Evolutionary conservation across 2,888 invertebrate genomes (phyloP), one percentile per base, ranked within the genome.

Genomic region (Orthonevra nobilis): DNA sequence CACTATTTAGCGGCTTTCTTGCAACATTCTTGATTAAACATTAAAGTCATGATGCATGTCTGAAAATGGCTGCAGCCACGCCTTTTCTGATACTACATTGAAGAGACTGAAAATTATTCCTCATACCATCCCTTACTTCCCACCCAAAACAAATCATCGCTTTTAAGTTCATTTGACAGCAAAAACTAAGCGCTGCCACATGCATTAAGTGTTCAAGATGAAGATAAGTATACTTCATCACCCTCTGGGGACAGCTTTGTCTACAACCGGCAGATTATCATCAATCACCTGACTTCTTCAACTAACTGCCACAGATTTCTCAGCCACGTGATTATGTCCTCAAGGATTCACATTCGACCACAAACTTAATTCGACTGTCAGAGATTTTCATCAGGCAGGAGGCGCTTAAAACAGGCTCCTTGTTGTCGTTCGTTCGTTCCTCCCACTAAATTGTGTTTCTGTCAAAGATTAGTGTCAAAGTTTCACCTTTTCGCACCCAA

Each of bases 381-480:
- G 4, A 10, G 20, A n/a, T 7, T 40, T 20, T 20, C 40, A 40
- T 40, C 40, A 40, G 2, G 20, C 23, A 23, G n/a, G n/a, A 1
- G 1, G 3, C 3, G 40, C 10, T 20, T 9, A 20, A 20, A 4
- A 23, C 5, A 12, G 44, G 12, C 12, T 46, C 28, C 3, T n/a
- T n/a, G n/a, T n/a, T n/a, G n/a, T n/a, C n/a, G n/a, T n/a, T n/a
- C n/a, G n/a, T n/a, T n/a, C n/a, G n/a, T n/a, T n/a, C n/a, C n/a
- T n/a, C n/a, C n/a, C n/a, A n/a, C n/a, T 15, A 46, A 15, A 26
- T 46, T 46, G 15, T 14, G 14, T 28, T 28, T 46, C 46, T 14
- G 28, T 46, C 28, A 28, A 28, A 28, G 28, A 46, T 46, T 46
- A 46, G 46, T 46, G 46, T 46, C 46, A 46, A 46, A 46, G 12